phyloP scores from a whole-genome alignment of 2,888 invertebrate genomes.

The Oligia strigilis region DNA sequence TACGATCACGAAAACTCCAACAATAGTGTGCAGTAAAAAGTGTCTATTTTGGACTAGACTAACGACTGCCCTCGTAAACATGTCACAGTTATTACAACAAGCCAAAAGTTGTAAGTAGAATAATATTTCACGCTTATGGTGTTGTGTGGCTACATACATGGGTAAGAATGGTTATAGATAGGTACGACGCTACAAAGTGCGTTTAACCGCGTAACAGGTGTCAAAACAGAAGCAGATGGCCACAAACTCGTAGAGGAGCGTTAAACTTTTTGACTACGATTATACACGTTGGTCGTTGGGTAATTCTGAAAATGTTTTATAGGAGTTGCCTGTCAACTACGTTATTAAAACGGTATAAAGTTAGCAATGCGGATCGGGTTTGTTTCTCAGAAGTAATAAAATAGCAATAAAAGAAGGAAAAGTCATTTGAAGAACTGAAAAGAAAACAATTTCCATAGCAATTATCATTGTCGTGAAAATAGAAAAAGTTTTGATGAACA shows the following conservation, averaged over 20 bases:
- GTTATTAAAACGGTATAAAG: constrained; percentile 34
- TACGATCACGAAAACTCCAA: constrained; percentile 66
- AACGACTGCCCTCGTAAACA: constrained; percentile 56
- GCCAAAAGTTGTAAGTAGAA: constrained; percentile 45
- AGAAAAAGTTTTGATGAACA: neutral
- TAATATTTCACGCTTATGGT: constrained; percentile 44
- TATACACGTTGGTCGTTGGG: neutral
- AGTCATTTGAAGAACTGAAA: neutral
- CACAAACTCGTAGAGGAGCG: constrained; percentile 43
- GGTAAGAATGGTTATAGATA: constrained; percentile 24
- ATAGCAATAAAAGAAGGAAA: constrained; percentile 25
- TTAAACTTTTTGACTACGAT: constrained; percentile 49
- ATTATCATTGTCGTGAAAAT: neutral
- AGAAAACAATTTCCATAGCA: constrained; percentile 10
- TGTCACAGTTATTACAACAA: constrained; percentile 54
- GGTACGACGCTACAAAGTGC: constrained; percentile 43
- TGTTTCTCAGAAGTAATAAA: constrained; percentile 22
- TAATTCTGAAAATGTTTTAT: constrained; percentile 31
- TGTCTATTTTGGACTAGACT: constrained; percentile 58
- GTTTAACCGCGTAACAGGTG: constrained; percentile 77
- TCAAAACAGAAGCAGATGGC: constrained; percentile 74
- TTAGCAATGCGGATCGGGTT: constrained; percentile 11
- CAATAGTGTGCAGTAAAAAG: constrained; percentile 56
- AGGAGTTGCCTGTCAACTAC: constrained; percentile 12
- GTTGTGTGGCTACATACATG: constrained; percentile 17